Evolutionary conservation across 35 echinoderm and acorn worm genomes (phyloP).

Genomic region (Lytechinus variegatus): DNA sequence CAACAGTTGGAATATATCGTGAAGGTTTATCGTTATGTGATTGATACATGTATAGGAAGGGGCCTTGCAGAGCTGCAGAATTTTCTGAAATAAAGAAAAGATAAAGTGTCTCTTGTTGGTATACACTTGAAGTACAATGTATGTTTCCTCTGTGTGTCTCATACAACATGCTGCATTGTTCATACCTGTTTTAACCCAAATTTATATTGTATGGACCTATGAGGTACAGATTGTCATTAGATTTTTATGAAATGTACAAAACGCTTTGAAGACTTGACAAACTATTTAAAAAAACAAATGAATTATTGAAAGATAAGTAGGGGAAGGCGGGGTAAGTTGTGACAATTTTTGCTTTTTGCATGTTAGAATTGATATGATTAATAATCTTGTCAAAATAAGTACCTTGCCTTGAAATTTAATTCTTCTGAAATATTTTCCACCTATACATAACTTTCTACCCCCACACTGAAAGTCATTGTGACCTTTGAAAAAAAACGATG

Average conservation of each 20-base stretch:
- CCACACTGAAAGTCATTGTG: too few species aligned
- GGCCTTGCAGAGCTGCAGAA: not conserved
- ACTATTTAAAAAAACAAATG: not conserved
- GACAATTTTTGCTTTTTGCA: too few species aligned
- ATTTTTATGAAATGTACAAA: too few species aligned
- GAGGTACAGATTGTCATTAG: not conserved
- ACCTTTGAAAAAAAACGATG: too few species aligned
- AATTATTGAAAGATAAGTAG: not conserved
- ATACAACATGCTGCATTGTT: not conserved
- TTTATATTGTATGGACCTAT: not conserved
- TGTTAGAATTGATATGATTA: too few species aligned
- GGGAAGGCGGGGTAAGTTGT: too few species aligned
- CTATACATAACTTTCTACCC: too few species aligned
- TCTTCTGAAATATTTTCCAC: too few species aligned
- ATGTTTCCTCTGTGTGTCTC: not conserved
- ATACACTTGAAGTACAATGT: not conserved
- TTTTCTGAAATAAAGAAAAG: not conserved
- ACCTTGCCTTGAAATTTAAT: too few species aligned
- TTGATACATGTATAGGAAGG: not conserved
- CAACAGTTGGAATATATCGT: not conserved
- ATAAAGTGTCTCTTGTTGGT: not conserved
- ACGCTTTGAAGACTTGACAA: too few species aligned
- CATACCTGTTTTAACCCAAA: not conserved
- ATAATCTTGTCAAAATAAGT: too few species aligned
- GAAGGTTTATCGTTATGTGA: not conserved